Evolutionary conservation across 92 coral and sea anemone species (phyloP).

Genomic region (Porites lobata): DNA sequence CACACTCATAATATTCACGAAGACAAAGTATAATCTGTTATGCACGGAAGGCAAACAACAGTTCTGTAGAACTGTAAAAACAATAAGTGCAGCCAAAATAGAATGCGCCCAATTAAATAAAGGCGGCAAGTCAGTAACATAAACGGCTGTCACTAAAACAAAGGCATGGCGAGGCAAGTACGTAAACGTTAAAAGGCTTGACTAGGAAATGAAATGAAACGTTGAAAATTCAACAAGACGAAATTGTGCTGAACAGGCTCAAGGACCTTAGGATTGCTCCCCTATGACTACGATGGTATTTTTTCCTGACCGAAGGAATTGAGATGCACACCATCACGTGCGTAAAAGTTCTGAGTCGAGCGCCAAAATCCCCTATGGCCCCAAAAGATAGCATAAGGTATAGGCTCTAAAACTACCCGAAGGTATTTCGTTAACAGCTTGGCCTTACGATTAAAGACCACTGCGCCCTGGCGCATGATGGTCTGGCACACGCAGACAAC

Average conservation of each 20-base stretch:
- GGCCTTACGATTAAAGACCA: not conserved
- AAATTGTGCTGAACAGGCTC: not conserved
- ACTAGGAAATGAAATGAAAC: too few relatives aligned
- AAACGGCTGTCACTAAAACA: not conserved
- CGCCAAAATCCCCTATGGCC: constrained; percentile 16
- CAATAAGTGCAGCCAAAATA: not conserved
- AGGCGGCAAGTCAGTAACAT: too few relatives aligned
- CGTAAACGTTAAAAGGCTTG: not conserved
- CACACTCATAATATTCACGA: not conserved
- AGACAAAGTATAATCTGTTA: not conserved
- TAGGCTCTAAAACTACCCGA: constrained; percentile 16
- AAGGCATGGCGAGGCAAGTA: not conserved
- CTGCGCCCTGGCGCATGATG: not conserved
- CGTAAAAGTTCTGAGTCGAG: too few relatives aligned
- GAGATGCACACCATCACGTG: too few relatives aligned
- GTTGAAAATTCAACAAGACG: too few relatives aligned
- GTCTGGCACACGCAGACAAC: not conserved
- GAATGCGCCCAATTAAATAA: too few relatives aligned
- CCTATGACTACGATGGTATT: not conserved
- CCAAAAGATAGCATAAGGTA: constrained; percentile 15
- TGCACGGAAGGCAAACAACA: too few relatives aligned
- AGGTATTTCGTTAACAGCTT: not conserved
- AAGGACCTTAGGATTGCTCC: not conserved
- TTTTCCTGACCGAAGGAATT: too few relatives aligned
- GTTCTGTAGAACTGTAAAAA: not conserved